Evolutionary conservation across 1,140 invertebrate species (phyloP).

Genomic region (Drosophila pandora): DNA sequence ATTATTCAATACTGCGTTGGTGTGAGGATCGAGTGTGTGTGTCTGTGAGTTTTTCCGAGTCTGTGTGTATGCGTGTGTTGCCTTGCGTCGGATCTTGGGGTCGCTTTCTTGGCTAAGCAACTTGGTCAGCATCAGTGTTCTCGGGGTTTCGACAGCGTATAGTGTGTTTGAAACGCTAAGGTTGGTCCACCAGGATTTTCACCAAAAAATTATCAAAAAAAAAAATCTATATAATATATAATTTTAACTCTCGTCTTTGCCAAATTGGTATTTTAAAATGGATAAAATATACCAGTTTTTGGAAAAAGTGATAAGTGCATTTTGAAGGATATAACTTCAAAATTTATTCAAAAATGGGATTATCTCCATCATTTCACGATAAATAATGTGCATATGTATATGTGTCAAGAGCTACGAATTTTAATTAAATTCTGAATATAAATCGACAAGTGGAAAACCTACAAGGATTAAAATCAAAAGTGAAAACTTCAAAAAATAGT

Average conservation of each 20-base stretch:
- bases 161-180: slow-evolving; percentile 84
- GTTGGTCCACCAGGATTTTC: slow-evolving; percentile 81
- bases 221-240: slow-evolving; percentile 19
- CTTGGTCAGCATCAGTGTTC: slow-evolving; percentile 83
- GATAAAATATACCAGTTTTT: slow-evolving; percentile 4
- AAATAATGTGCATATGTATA: slow-evolving; percentile 63
- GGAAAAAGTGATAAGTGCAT: slow-evolving; percentile 62
- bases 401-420: slow-evolving; percentile 37
- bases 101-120: slow-evolving; percentile 74
- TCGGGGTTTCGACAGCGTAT: slow-evolving; percentile 84
- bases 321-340: slow-evolving; percentile 31
- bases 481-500: slow-evolving; percentile 29
- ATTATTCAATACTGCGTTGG: slow-evolving; percentile 70
- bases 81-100: slow-evolving; percentile 64
- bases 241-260: slow-evolving; percentile 1
- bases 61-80: slow-evolving; percentile 42
- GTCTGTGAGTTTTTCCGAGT: slow-evolving; percentile 15
- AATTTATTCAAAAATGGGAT: slow-evolving; percentile 4
- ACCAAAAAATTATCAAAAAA: slow-evolving; percentile 32
- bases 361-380: slow-evolving; percentile 16
- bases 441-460: slow-evolving; percentile 5
- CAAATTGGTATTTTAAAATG: slow-evolving; percentile 36
- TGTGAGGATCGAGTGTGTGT: slow-evolving; percentile 25
- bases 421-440: slow-evolving; percentile 1
- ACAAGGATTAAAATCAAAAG: slow-evolving; percentile 4